A percentile compares a stretch with the other conserved stretches of the same genome.
phyloP scores from a whole-genome alignment of 1,140 invertebrate genomes.

The Parasteatoda tepidariorum region DNA sequence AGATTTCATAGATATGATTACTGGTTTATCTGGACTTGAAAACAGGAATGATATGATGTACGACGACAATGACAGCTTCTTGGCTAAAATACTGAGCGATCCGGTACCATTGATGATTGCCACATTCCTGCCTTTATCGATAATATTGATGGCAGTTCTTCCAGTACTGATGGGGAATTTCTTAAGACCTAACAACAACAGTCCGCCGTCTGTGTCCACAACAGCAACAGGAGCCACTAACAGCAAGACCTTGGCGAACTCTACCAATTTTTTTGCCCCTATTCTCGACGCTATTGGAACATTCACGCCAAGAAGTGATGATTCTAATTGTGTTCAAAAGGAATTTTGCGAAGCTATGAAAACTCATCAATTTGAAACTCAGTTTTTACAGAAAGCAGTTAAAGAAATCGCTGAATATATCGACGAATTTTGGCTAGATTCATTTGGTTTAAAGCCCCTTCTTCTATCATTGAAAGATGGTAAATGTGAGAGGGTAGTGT shows the following conservation, averaged over 20 bases:
- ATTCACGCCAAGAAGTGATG: slow-evolving; percentile 22
- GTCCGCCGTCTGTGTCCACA: not conserved
- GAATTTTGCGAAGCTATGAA: slow-evolving; percentile 6
- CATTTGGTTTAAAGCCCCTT: slow-evolving; percentile 7
- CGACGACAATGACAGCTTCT: not conserved
- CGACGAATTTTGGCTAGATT: slow-evolving; percentile 5
- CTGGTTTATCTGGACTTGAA: not conserved
- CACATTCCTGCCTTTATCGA: slow-evolving; percentile 11
- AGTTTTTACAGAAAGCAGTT: not conserved
- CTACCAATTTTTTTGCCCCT: not conserved
- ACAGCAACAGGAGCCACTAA: slow-evolving; percentile 7
- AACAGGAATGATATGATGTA: slow-evolving; percentile 3
- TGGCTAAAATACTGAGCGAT: not conserved
- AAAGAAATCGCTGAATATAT: not conserved
- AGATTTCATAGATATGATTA: not conserved
- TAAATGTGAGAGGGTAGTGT: slow-evolving; percentile 19
- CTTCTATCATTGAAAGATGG: slow-evolving; percentile 14
- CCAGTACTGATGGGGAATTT: slow-evolving; percentile 13
- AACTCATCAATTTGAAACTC: not conserved
- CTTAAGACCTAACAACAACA: not conserved
- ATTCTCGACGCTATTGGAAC: slow-evolving; percentile 23
- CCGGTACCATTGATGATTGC: slow-evolving; percentile 4
- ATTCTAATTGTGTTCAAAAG: slow-evolving; percentile 11
- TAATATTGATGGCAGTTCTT: slow-evolving; percentile 17
- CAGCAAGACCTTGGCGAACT: not conserved